Conservation (phyloP, 2,797 vertebrate genomes). For the Erethizon dorsatum region DNA sequence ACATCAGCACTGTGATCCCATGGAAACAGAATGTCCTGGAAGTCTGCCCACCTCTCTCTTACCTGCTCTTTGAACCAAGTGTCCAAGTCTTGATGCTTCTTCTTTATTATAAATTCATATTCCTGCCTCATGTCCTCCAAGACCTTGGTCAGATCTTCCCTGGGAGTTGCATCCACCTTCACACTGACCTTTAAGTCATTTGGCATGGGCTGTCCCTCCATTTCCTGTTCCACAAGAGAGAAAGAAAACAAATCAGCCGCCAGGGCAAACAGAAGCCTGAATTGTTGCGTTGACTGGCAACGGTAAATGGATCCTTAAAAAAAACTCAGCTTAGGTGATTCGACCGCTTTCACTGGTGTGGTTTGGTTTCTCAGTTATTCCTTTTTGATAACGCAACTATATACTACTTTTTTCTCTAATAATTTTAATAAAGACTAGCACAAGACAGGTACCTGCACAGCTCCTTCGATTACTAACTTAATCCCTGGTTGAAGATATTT, state of each 20-base stretch:
- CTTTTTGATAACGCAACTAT: background rate
- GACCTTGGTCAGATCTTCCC: conserved; percentile 89
- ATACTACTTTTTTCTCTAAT: background rate
- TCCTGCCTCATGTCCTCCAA: conserved; percentile 90
- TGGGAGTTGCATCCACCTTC: conserved; percentile 88
- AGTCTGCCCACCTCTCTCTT: conserved; percentile 44
- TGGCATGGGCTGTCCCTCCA: conserved; percentile 86
- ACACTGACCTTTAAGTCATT: conserved; percentile 89
- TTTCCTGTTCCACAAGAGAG: conserved; percentile 85
- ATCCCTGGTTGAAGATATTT: conserved; percentile 39
- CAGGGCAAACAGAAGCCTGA: background rate
- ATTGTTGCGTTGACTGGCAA: background rate
- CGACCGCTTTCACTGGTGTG: background rate
- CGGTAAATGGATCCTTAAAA: background rate
- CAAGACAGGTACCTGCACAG: background rate
- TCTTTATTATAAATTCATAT: conserved; percentile 91
- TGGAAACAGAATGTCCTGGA: background rate
- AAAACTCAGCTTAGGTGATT: background rate
- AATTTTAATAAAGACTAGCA: conserved; percentile 49
- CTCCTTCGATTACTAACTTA: conserved; percentile 16
- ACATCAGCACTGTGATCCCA: background rate
- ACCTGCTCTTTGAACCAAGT: conserved; percentile 91
- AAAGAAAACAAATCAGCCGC: background rate
- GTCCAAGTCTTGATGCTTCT: conserved; percentile 89
- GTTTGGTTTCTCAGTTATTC: background rate